Evolutionary conservation across 2,888 invertebrate genomes (phyloP).

Genomic region (Platycheirus albimanus): DNA sequence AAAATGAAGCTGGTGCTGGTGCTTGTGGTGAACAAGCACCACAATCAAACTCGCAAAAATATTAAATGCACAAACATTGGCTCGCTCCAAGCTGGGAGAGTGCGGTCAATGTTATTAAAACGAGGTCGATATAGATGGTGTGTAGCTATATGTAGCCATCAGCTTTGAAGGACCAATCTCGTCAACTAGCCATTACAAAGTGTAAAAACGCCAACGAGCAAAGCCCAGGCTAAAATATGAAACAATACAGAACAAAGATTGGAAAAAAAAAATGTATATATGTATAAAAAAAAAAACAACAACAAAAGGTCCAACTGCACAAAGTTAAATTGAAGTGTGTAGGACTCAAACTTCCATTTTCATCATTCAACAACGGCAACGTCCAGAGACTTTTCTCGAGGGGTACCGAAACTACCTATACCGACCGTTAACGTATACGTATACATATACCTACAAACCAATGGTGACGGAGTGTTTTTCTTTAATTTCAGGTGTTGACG

Average conservation of each 20-base stretch:
- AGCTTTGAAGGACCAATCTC: conserved; percentile 44
- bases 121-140: conserved; percentile 16
- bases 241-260: conserved; percentile 19
- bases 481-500: conserved; percentile 76
- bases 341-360: conserved; percentile 43
- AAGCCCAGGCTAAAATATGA: conserved; percentile 10
- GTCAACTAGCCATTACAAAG: conserved; percentile 70
- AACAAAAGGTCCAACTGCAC: conserved; percentile 66
- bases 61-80: conserved; percentile 61
- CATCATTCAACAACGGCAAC: conserved; percentile 26
- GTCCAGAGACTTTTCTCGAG: conserved; percentile 19
- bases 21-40: conserved; percentile 7
- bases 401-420: no score
- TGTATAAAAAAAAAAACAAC: no score
- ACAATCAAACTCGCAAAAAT: conserved; percentile 54
- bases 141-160: no score
- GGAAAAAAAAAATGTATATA: conserved; percentile 37
- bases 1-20: no score
- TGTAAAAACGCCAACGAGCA: conserved; percentile 61
- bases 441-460: no score
- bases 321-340: conserved; percentile 73
- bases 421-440: no score
- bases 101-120: conserved; percentile 54
- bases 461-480: conserved; percentile 68
- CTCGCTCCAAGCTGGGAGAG: conserved; percentile 6